These are phyloP conservation scores for Aradophagus sp. DNA, from an alignment of 1,140 invertebrate species.

Conservation along the genomic window DNA sequence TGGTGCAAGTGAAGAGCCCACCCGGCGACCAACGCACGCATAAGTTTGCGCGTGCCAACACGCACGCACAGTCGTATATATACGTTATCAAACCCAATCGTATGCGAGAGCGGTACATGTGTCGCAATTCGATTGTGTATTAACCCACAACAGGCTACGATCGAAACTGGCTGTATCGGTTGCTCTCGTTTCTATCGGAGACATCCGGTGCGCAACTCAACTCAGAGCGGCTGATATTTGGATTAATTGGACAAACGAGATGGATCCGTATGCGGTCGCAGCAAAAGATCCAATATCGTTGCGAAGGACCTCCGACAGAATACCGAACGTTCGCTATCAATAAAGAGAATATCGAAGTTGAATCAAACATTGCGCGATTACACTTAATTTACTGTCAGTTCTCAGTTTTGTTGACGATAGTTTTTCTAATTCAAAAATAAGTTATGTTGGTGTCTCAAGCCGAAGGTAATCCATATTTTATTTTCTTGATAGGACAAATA, in stretches of 20 bases:
- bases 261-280: slow-evolving; percentile 9
- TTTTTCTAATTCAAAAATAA: too few relatives aligned
- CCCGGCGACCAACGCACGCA: neutral
- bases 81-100: slow-evolving; percentile 12
- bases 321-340: too few relatives aligned
- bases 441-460: too few relatives aligned
- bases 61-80: slow-evolving; percentile 38
- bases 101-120: slow-evolving; percentile 12
- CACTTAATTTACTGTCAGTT: too few relatives aligned
- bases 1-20: too few relatives aligned
- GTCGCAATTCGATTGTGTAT: slow-evolving; percentile 35
- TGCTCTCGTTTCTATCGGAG: slow-evolving; percentile 24
- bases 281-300: neutral
- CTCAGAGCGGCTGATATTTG: slow-evolving; percentile 25
- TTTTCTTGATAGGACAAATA: too few relatives aligned
- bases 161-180: slow-evolving; percentile 15
- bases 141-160: slow-evolving; percentile 30
- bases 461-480: too few relatives aligned
- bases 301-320: neutral
- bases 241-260: slow-evolving; percentile 38
- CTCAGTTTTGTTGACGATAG: too few relatives aligned
- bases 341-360: too few relatives aligned
- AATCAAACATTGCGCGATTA: too few relatives aligned
- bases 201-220: slow-evolving; percentile 35
- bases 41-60: slow-evolving; percentile 27